Percentiles rank a stretch among this genome's conserved stretches.
These are phyloP conservation scores for Ooceraea biroi DNA, from an alignment of 1,140 invertebrate species.

Conservation along the genomic window DNA sequence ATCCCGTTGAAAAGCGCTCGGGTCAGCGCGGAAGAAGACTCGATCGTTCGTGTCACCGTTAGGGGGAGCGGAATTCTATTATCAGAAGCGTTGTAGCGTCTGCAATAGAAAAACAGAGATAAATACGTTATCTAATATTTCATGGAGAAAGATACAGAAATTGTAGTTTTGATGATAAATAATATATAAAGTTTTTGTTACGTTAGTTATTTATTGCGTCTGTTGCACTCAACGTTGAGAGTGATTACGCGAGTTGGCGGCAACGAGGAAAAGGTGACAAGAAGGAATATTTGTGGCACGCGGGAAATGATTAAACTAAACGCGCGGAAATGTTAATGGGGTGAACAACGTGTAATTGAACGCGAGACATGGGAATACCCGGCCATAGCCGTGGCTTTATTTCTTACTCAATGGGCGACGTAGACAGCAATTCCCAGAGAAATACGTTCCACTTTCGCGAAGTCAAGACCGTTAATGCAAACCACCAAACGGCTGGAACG, in stretches of 20 bases:
- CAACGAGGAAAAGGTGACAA: background rate
- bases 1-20: conserved; percentile 25
- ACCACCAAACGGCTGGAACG: conserved; percentile 71
- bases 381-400: conserved; percentile 70
- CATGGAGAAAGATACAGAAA: background rate
- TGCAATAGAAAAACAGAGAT: background rate
- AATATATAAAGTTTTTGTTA: background rate
- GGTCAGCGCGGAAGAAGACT: conserved; percentile 60
- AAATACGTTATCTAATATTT: background rate
- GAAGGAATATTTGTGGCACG: conserved; percentile 48
- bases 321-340: conserved; percentile 68
- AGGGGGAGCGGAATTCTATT: conserved; percentile 27
- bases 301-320: conserved; percentile 69
- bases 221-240: background rate
- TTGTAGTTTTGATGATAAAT: background rate
- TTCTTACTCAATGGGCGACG: conserved; percentile 73
- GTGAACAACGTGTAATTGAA: conserved; percentile 72
- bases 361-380: conserved; percentile 71
- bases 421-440: conserved; percentile 75
- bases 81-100: background rate
- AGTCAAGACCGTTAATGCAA: conserved; percentile 77
- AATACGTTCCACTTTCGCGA: conserved; percentile 71
- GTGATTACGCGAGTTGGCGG: background rate
- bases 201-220: background rate
- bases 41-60: background rate